Evolutionary conservation across 2,888 invertebrate species (phyloP).

Genomic region (Acholoe squamosa): DNA sequence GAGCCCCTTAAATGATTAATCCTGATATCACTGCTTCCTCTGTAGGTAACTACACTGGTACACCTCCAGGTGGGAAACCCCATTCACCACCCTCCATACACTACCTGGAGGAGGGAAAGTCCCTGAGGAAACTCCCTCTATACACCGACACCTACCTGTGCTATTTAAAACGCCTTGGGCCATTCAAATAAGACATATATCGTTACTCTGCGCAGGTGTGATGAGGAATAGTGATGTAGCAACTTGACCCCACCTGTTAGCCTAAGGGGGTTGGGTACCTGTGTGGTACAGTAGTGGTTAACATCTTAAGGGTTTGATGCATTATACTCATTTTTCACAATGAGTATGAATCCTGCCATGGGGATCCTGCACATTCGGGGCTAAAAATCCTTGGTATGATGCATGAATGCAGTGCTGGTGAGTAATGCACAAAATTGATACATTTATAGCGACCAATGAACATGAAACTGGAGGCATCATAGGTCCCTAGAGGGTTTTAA

Average conservation of each 20-base stretch:
- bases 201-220: neutral
- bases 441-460: too few relatives aligned
- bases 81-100: neutral
- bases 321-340: too few relatives aligned
- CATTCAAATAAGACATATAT: neutral
- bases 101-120: neutral
- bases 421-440: too few relatives aligned
- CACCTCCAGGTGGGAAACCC: constrained; percentile 7
- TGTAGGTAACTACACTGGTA: neutral
- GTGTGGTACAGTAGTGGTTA: neutral
- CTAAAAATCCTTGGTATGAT: too few relatives aligned
- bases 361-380: too few relatives aligned
- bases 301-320: too few relatives aligned
- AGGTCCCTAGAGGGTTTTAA: too few relatives aligned
- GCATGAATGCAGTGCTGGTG: too few relatives aligned
- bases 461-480: too few relatives aligned
- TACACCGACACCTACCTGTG: neutral
- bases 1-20: too few relatives aligned
- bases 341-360: too few relatives aligned
- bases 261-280: neutral
- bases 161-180: neutral
- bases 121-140: neutral
- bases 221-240: neutral
- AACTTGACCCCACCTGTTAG: neutral
- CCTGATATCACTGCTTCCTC: too few relatives aligned